These are phyloP conservation scores for Callipepla squamata DNA, from an alignment of 2,113 vertebrate species.

Conservation along the genomic window DNA sequence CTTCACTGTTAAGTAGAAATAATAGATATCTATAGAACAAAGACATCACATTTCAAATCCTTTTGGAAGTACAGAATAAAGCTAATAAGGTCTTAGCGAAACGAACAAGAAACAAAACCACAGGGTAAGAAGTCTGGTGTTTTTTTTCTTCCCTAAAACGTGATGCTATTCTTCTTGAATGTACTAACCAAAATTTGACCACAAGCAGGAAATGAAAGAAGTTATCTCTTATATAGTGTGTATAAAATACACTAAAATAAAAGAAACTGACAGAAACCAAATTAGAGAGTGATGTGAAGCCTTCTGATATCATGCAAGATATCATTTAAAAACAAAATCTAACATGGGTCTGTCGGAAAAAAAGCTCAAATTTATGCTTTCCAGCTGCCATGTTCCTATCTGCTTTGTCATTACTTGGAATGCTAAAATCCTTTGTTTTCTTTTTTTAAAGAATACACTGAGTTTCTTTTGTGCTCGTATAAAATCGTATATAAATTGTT, in stretches of 20 bases:
- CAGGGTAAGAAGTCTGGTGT: not conserved
- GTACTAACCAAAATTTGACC: conserved; percentile 8
- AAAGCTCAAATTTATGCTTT: not conserved
- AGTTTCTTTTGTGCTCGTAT: not conserved
- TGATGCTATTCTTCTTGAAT: not conserved
- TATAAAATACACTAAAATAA: conserved; percentile 35
- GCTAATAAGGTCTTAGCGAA: not conserved
- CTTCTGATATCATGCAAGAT: not conserved
- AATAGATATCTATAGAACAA: not conserved
- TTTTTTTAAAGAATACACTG: not conserved
- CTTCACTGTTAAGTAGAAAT: not conserved
- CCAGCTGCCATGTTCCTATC: not conserved
- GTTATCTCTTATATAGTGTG: conserved; percentile 10
- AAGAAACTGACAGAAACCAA: not conserved
- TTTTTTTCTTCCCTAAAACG: not conserved
- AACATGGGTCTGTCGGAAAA: not conserved
- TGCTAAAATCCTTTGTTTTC: not conserved
- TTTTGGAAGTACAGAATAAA: not conserved
- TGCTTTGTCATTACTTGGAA: fast-evolving
- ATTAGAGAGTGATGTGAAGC: not conserved
- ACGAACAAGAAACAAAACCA: not conserved
- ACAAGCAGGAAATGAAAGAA: conserved; percentile 60
- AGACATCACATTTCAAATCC: not conserved
- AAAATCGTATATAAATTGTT: not conserved
- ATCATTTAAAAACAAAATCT: not conserved